Conservation (phyloP, 2,888 invertebrate species). For the Sphaerolaimus hirsutus region DNA sequence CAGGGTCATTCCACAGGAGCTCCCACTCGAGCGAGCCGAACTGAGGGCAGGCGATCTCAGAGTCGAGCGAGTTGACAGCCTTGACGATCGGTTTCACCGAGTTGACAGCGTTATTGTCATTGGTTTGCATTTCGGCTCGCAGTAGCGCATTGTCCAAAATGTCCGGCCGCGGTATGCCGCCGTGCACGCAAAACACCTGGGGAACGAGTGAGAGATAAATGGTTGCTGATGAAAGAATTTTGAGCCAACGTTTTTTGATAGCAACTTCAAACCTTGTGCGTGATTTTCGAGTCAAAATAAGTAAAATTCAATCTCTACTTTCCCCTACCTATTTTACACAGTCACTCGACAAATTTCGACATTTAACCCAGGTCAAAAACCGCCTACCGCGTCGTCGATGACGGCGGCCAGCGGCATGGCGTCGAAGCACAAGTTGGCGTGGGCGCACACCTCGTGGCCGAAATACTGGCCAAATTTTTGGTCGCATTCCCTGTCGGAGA, state of each 20-base stretch:
- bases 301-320: too few relatives aligned
- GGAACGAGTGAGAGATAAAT: neutral
- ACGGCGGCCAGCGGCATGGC: constrained; percentile 46
- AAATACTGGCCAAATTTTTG: constrained; percentile 42
- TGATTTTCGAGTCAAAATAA: neutral
- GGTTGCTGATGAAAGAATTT: constrained; percentile 2
- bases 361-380: neutral
- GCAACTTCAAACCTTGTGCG: too few relatives aligned
- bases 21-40: constrained; percentile 44
- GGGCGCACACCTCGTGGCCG: constrained; percentile 43
- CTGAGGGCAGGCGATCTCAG: neutral
- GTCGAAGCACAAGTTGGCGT: constrained; percentile 46
- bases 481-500: constrained; percentile 38
- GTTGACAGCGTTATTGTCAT: neutral
- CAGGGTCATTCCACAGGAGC: constrained; percentile 52
- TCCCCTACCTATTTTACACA: too few relatives aligned
- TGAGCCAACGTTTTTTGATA: neutral
- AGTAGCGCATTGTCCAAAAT: neutral
- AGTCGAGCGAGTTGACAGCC: neutral
- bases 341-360: neutral
- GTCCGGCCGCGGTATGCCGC: constrained; percentile 45
- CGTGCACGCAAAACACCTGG: constrained; percentile 51
- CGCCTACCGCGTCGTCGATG: constrained; percentile 42
- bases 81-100: neutral
- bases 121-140: too few relatives aligned